A percentile compares a stretch with the other conserved stretches of the same genome.
Evolutionary conservation across 2,113 vertebrate species (phyloP).

Genomic region (Mixornis gularis): DNA sequence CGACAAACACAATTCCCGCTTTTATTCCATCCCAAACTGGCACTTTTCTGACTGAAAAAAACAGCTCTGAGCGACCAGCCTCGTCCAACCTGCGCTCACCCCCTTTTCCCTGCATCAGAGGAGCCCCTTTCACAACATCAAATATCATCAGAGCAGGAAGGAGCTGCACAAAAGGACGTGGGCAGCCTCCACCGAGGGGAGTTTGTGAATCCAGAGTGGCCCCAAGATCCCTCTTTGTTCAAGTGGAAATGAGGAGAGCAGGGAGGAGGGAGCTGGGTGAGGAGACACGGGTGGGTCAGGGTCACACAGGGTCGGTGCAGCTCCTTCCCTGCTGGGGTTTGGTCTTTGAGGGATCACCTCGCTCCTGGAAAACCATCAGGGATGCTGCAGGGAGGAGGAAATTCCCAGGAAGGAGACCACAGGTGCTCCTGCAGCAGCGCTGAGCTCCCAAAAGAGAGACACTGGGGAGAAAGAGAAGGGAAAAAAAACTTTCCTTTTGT

Average conservation of each 20-base stretch:
- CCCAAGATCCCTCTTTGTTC: not conserved
- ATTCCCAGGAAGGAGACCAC: not conserved
- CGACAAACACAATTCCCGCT: accelerated
- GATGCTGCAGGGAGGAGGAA: not conserved
- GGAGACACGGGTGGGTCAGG: accelerated
- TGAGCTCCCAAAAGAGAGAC: not conserved
- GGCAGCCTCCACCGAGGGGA: not conserved
- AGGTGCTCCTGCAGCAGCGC: accelerated
- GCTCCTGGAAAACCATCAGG: not conserved
- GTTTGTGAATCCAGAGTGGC: not conserved
- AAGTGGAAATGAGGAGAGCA: not conserved
- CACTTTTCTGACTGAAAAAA: not conserved
- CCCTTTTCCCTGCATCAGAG: not conserved
- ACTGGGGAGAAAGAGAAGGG: accelerated
- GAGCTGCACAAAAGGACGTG: not conserved
- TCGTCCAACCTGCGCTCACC: not conserved
- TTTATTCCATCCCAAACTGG: not conserved
- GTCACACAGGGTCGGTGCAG: accelerated
- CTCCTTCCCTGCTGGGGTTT: too few relatives aligned
- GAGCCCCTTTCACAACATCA: constrained; percentile 6
- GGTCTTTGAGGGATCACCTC: accelerated
- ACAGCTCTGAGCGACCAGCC: not conserved
- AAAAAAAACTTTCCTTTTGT: not conserved
- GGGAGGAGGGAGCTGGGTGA: not conserved
- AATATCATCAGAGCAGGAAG: not conserved